Base-by-base conservation (phyloP, 2,888 invertebrate species). In the Calameuta idolon region DNA sequence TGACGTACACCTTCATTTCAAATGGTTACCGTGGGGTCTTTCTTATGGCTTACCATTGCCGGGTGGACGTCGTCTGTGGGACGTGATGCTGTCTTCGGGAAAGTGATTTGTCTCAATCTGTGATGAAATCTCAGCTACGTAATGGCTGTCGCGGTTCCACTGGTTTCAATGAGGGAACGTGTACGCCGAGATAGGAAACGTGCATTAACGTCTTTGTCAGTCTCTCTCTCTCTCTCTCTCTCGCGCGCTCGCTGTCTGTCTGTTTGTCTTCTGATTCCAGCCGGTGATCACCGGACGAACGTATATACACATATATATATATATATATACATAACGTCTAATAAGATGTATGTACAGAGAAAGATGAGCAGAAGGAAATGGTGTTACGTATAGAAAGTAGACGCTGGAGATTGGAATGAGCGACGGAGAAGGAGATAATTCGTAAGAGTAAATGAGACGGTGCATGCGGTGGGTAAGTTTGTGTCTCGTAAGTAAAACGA, bases 21-120 rank as follows among this genome's bases (percentile, higher is more conserved):
- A 55, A 55, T 55, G 23, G 23, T 55, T 55, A 40, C 15, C 4
- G 15, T 40, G 9, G 9, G 23, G 9, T 55, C 23, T 5, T 55
- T 23, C 55, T 9, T 5, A 23, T 15, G 23, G 55, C 23, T 55
- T 1, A 55, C 23, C 23, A 34, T 31, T 12, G 2, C 31, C 34
- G 4, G 11, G 71, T 71, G 30, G 33, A 34, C 33, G 3, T 33
- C 3, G 31, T 71, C 31, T 5, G 71, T 33, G 11, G 12, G 71
- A 71, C 55, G 55, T 55, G 33, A 15, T 34, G 33, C 31, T 15
- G 33, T 71, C 71, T 69, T 75, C 79, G 75, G 69, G 34, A 74
- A 75, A 80, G 78, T 75, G 73, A 82, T 82, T 82, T 82, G 75
- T 82, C 78, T 82, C 76, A 78, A 82, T 81, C 80, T 69, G 34